Evolutionary conservation across 2,113 vertebrate genomes (phyloP).

Genomic region (Tinamus guttatus): DNA sequence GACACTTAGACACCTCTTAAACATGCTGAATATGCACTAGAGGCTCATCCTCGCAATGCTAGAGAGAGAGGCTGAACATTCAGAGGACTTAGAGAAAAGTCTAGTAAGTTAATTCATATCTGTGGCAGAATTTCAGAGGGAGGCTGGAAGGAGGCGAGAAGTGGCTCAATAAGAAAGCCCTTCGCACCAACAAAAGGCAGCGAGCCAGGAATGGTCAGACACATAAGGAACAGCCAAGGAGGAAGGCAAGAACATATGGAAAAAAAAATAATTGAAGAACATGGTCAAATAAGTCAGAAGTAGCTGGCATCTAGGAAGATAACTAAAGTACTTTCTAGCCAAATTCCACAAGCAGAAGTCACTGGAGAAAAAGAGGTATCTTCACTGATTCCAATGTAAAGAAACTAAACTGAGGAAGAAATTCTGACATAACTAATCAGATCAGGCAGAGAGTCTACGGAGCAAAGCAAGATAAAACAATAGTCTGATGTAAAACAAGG

Average conservation of each 20-base stretch:
- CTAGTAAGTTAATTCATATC: neutral
- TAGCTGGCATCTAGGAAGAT: neutral
- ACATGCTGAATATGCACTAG: neutral
- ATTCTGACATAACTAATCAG: neutral
- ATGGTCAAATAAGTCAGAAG: neutral
- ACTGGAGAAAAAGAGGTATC: neutral
- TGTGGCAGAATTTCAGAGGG: neutral
- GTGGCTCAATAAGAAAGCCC: neutral
- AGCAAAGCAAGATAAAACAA: neutral
- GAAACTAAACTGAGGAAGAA: neutral
- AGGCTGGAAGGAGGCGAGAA: neutral
- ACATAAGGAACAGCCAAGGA: neutral
- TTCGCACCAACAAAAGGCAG: fast-evolving
- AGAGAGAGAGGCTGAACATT: neutral
- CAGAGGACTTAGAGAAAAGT: fast-evolving
- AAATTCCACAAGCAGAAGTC: neutral
- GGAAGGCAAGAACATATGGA: neutral
- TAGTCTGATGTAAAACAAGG: neutral
- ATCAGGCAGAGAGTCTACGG: neutral
- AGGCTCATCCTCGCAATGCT: fast-evolving
- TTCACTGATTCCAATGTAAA: fast-evolving
- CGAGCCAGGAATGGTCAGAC: fast-evolving
- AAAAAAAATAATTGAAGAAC: neutral
- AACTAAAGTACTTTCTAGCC: neutral
- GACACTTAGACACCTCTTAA: neutral